Conservation (phyloP, 2,113 vertebrate genomes). For the Speoplatyrhinus poulsoni region DNA sequence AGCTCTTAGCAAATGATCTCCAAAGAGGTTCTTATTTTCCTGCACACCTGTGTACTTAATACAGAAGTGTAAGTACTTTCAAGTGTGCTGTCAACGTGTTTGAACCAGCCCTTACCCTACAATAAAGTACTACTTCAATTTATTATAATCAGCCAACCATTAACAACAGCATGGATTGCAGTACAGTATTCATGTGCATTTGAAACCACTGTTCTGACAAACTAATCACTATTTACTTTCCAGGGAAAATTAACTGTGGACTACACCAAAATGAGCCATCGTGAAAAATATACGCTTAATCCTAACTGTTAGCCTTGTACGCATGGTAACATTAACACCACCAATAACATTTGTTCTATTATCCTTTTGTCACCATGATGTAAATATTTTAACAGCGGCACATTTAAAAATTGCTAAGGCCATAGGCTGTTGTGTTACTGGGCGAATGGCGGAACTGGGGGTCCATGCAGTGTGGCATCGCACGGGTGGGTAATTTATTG, state of each 20-base stretch:
- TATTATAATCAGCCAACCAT: constrained; percentile 46
- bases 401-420: constrained; percentile 24
- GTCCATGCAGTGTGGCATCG: constrained; percentile 64
- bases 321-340: constrained; percentile 43
- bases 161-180: constrained; percentile 57
- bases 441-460: constrained; percentile 39
- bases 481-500: constrained; percentile 73
- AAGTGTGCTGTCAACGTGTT: constrained; percentile 52
- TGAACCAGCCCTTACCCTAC: constrained; percentile 51
- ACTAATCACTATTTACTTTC: constrained; percentile 67
- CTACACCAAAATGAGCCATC: constrained; percentile 58
- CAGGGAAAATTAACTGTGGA: constrained; percentile 61
- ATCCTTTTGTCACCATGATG: constrained; percentile 29
- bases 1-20: constrained; percentile 33
- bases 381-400: constrained; percentile 28
- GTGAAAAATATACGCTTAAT: constrained; percentile 56
- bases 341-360: constrained; percentile 21
- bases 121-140: constrained; percentile 24
- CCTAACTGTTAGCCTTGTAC: constrained; percentile 39
- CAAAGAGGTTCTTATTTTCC: constrained; percentile 26
- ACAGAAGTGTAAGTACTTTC: constrained; percentile 48
- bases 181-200: constrained; percentile 33
- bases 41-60: constrained; percentile 38
- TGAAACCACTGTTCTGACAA: constrained; percentile 60
- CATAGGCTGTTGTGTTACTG: constrained; percentile 19